Base-by-base conservation (phyloP, 2,888 invertebrate genomes). In the Lithophane socia region DNA sequence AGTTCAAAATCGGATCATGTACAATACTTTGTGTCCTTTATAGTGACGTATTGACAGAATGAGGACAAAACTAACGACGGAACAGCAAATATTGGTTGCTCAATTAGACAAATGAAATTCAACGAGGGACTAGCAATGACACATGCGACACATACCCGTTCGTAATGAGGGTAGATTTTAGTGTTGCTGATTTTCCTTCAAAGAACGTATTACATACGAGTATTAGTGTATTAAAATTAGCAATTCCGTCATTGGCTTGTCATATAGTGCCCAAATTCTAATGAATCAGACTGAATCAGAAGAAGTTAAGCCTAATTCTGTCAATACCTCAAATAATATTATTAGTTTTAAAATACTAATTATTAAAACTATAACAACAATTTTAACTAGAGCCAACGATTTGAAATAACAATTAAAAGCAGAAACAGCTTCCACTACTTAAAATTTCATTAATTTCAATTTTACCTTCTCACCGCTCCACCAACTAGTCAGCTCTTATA, bases 71-170 rank as follows among this genome's bases (percentile, higher is more conserved):
- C 95, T 95, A 95, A 94, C 94, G 94, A 92, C 93, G 89, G 92
- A 93, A 94, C 91, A 91, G 90, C 94, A 95, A 96, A 96, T 95
- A 95, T 95, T 94, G 93, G 91, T 82, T 92, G 93, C 92, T 91
- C 94, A 95, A 95, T 95, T 95, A 95, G 94, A 94, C 93, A 94
- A 94, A 95, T 93, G 93, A 94, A 95, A 94, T 93, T 90, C 92
- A 83, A 86, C 83, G 86, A 72, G 84, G 75, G 75, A 79, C 73
- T 64, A 73, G 68, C 75, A 71, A 73, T 90, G 92, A 89, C 90
- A 86, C 86, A 84, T 66, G n/a, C 18, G 67, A 58, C 49, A 79
- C 58, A 78, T 13, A 54, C 52, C 52, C 85, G 86, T 85, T 79
- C 70, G 29, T 77, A 89, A 91, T 90, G 91, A 88, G 89, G 88